Conservation (phyloP, 1,140 invertebrate genomes). For the Megalopta genalis region DNA sequence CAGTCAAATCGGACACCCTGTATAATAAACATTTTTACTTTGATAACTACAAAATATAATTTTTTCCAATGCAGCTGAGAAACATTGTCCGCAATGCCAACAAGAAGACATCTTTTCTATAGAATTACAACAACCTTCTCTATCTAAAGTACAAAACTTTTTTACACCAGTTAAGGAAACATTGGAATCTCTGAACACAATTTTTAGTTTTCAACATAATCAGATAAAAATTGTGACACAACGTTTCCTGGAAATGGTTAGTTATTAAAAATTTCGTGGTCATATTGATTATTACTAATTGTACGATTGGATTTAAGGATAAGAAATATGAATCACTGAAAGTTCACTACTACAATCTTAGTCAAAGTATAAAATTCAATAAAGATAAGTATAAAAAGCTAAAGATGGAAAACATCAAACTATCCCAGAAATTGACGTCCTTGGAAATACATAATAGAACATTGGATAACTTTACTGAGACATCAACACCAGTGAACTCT, state of each 20-base stretch:
- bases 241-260: conserved; percentile 44
- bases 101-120: not conserved
- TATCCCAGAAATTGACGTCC: conserved; percentile 12
- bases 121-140: conserved; percentile 30
- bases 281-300: not conserved
- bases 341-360: not conserved
- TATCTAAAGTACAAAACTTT: conserved; percentile 17
- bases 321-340: conserved; percentile 51
- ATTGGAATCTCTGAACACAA: conserved; percentile 24
- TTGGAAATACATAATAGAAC: not conserved
- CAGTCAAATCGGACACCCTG: too few relatives aligned
- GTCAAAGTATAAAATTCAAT: not conserved
- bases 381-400: conserved; percentile 17
- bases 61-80: conserved; percentile 26
- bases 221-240: conserved; percentile 37
- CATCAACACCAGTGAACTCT: not conserved
- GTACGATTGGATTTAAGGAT: conserved; percentile 38
- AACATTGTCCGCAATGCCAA: conserved; percentile 45
- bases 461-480: not conserved
- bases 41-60: not conserved
- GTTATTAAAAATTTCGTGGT: not conserved
- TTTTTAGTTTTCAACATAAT: conserved; percentile 10
- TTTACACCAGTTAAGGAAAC: conserved; percentile 30
- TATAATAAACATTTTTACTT: not conserved
- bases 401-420: conserved; percentile 5